These are phyloP conservation scores for Ptiloglossa arizonensis DNA, from an alignment of 1,140 invertebrate species.

Conservation along the genomic window DNA sequence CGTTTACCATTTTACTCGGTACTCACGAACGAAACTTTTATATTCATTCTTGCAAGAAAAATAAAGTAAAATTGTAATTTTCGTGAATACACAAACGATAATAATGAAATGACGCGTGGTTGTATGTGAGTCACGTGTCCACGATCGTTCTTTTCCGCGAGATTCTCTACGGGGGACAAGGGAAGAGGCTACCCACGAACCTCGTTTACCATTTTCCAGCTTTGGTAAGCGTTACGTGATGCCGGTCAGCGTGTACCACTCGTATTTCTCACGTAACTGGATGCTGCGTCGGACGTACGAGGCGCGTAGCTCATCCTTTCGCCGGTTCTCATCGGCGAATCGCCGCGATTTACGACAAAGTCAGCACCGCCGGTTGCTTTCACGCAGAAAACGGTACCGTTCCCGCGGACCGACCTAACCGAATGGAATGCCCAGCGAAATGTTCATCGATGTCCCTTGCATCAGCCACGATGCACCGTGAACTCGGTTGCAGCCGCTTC, in stretches of 20 bases:
- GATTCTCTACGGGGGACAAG: no score
- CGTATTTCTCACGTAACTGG: slow-evolving; percentile 31
- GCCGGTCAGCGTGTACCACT: not conserved
- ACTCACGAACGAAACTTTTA: no score
- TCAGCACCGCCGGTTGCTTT: slow-evolving; percentile 14
- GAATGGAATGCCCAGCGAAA: slow-evolving; percentile 9
- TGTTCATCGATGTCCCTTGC: slow-evolving; percentile 9
- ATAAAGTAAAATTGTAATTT: no score
- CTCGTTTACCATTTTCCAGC: no score
- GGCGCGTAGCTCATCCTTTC: slow-evolving; percentile 26
- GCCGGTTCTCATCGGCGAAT: slow-evolving; percentile 7
- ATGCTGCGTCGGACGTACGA: not conserved
- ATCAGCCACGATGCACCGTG: slow-evolving; percentile 4
- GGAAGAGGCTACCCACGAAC: no score
- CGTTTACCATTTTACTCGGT: no score
- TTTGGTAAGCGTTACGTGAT: not conserved
- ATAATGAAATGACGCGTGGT: no score
- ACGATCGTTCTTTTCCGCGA: no score
- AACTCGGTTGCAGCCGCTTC: not conserved
- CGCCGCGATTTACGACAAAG: slow-evolving; percentile 8
- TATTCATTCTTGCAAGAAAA: no score
- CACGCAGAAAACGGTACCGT: slow-evolving; percentile 46
- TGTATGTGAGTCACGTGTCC: no score
- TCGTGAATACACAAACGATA: no score
- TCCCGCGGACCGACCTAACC: not conserved